phyloP scores from a whole-genome alignment of 1,140 invertebrate genomes.

The Heliconius hewitsoni region DNA sequence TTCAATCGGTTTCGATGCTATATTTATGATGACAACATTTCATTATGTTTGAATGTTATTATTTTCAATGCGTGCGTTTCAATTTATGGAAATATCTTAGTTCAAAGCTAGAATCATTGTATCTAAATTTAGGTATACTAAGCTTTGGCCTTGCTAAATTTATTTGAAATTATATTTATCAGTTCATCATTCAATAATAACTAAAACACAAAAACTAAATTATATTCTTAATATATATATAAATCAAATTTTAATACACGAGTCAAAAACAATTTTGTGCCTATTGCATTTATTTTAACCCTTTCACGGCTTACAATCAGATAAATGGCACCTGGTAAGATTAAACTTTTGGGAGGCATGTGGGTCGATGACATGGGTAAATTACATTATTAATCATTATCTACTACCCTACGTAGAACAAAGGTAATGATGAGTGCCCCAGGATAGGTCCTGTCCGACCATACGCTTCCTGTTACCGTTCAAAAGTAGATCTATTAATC shows the following conservation, averaged over 20 bases:
- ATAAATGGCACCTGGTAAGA: conserved; percentile 72
- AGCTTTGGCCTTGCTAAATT: too few relatives aligned
- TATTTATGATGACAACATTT: background rate
- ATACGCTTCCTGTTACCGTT: conserved; percentile 58
- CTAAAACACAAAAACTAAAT: background rate
- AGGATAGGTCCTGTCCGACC: conserved; percentile 47
- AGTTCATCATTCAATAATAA: background rate
- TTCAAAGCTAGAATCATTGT: too few relatives aligned
- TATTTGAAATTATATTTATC: too few relatives aligned
- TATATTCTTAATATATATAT: background rate
- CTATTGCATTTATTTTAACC: conserved; percentile 45
- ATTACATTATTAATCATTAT: conserved; percentile 77
- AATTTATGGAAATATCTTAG: too few relatives aligned
- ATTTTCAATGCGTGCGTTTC: background rate
- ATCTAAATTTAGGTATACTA: too few relatives aligned
- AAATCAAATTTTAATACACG: background rate
- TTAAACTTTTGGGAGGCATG: conserved; percentile 64
- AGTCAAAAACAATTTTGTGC: conserved; percentile 37
- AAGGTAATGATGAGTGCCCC: conserved; percentile 59
- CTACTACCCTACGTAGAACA: conserved; percentile 52
- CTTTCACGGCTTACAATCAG: conserved; percentile 63
- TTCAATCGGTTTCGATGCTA: too few relatives aligned
- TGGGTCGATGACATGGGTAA: conserved; percentile 69
- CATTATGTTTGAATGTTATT: background rate
- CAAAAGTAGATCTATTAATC: conserved; percentile 60